Evolutionary conservation across 2,113 vertebrate species (phyloP).

Genomic region (Istiophorus platypterus): DNA sequence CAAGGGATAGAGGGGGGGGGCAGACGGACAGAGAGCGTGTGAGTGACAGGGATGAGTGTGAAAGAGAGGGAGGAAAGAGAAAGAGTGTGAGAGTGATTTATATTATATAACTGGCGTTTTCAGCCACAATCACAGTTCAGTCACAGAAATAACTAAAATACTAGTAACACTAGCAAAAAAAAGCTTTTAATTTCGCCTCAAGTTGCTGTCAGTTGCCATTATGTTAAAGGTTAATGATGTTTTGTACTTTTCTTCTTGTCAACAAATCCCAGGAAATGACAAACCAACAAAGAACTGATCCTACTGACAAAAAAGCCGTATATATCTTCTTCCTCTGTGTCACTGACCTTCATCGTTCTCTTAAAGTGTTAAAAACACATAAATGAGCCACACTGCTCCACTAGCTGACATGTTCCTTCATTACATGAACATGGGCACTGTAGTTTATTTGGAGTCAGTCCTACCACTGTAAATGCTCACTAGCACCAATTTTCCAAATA

Average conservation of each 20-base stretch:
- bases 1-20: slow-evolving; percentile 38
- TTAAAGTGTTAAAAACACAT: background rate
- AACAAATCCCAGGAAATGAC: background rate
- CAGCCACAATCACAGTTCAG: no score
- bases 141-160: slow-evolving; percentile 24
- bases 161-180: background rate
- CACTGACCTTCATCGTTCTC: background rate
- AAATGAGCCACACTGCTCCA: background rate
- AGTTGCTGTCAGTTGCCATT: background rate
- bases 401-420: background rate
- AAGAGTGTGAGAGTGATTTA: slow-evolving; percentile 43
- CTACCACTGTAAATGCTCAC: background rate
- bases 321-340: background rate
- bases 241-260: background rate
- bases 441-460: background rate
- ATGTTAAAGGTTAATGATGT: background rate
- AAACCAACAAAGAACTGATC: slow-evolving; percentile 6
- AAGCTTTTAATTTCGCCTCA: background rate
- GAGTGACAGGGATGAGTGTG: slow-evolving; percentile 65
- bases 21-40: slow-evolving; percentile 30
- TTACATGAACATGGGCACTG: background rate
- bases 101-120: slow-evolving; percentile 78
- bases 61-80: slow-evolving; percentile 51
- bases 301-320: background rate
- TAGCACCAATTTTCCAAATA: background rate